A percentile compares a stretch with the other conserved stretches of the same genome.
Conservation (phyloP, 2,113 vertebrate species). For the Heloderma charlesbogerti region DNA sequence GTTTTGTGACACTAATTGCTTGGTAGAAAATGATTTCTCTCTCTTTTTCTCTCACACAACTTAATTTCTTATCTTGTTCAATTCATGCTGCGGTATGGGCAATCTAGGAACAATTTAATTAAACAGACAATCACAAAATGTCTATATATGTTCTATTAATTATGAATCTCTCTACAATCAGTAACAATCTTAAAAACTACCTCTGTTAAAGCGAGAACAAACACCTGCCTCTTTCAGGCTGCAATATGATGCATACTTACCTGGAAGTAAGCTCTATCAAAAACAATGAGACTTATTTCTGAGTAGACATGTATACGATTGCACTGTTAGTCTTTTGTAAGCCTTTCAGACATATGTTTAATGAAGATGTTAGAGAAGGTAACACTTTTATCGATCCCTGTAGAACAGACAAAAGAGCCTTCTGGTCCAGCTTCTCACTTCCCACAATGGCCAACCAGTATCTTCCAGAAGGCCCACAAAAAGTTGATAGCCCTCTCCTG, state of each 20-base stretch:
- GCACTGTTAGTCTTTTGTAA: no score
- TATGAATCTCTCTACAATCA: neutral
- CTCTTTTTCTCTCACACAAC: neutral
- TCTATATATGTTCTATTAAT: neutral
- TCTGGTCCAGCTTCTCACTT: neutral
- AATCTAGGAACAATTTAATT: slow-evolving; percentile 39
- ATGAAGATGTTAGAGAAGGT: neutral
- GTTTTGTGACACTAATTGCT: neutral
- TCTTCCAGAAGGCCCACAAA: neutral
- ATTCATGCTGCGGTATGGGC: slow-evolving; percentile 36
- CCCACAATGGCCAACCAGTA: neutral
- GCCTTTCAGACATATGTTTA: neutral
- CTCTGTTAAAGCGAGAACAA: neutral
- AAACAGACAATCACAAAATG: slow-evolving; percentile 1
- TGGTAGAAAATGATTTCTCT: slow-evolving; percentile 25
- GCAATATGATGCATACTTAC: no score
- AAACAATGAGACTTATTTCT: neutral
- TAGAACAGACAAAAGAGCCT: neutral
- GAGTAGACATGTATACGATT: neutral
- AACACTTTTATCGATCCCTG: neutral
- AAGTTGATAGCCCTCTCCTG: neutral
- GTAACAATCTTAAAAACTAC: neutral
- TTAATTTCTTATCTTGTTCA: slow-evolving; percentile 12
- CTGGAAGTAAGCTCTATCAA: neutral
- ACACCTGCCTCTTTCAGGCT: neutral